Base-by-base conservation (phyloP, 1,140 invertebrate genomes). In the Leptinotarsa lineolata region DNA sequence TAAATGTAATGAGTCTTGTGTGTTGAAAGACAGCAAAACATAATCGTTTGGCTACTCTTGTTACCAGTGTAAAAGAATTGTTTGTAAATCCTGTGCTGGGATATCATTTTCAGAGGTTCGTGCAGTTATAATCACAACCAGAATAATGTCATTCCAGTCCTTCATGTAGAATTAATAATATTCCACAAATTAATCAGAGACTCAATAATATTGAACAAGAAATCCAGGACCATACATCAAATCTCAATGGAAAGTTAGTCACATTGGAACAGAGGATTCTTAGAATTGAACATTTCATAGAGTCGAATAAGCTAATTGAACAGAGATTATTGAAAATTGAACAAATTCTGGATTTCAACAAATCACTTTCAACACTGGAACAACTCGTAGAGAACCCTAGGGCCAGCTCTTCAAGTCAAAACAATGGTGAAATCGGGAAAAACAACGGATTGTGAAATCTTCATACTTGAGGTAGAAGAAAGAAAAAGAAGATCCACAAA, bases 271-370 rank as follows among this genome's bases (percentile, higher is more conserved):
- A 54, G 48, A 54, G 11, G 16, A 54, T 54, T 54, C 48, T 54
- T 54, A 54, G 48, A 54, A 54, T 54, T 54, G 48, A n/a, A n/a
- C n/a, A n/a, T n/a, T n/a, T n/a, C n/a, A n/a, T n/a, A n/a, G n/a
- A n/a, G n/a, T n/a, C n/a, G n/a, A n/a, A n/a, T n/a, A n/a, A n/a
- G n/a, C n/a, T n/a, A n/a, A n/a, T n/a, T n/a, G n/a, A n/a, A n/a
- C 48, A 54, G 48, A 54, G 48, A 54, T 54, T 54, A 54, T 54
- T 54, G n/a, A n/a, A n/a, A n/a, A n/a, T n/a, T n/a, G n/a, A n/a
- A n/a, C n/a, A n/a, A n/a, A n/a, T n/a, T n/a, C 11, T 12, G 16
- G 16, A 54, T 54, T 54, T 54, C 11, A 54, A 54, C 48, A 54
- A 54, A 54, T 54, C 48, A 54, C 48, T 54, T 54, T n/a, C n/a